Conservation (phyloP, 2,797 vertebrate genomes). For the Loriculus beryllinus region DNA sequence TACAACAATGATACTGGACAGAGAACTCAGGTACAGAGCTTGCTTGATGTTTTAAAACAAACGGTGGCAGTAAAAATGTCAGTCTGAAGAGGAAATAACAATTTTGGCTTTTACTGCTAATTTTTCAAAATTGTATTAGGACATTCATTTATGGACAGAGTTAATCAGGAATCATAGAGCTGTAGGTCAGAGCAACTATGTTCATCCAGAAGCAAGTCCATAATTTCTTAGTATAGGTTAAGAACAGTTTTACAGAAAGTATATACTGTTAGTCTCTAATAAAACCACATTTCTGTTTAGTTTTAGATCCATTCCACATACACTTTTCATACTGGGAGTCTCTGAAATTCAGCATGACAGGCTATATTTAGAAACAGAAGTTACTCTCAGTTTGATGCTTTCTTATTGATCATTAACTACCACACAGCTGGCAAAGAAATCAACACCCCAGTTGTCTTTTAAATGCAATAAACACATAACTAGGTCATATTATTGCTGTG, state of each 20-base stretch:
- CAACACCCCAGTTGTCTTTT: conserved; percentile 4
- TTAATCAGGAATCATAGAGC: not conserved
- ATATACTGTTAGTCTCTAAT: not conserved
- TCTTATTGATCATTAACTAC: conserved; percentile 41
- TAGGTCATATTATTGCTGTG: conserved; percentile 44
- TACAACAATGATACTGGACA: not conserved
- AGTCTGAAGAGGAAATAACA: not conserved
- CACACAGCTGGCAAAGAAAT: conserved; percentile 37
- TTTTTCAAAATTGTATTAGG: conserved; percentile 2
- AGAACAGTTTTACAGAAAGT: not conserved
- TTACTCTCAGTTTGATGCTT: conserved; percentile 8
- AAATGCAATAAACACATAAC: conserved; percentile 28
- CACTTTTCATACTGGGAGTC: not conserved
- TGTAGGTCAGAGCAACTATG: conserved; percentile 1
- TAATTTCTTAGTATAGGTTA: not conserved
- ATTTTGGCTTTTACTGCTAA: not conserved
- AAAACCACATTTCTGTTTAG: not conserved
- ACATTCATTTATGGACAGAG: not conserved
- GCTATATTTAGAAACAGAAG: not conserved
- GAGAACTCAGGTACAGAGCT: not conserved
- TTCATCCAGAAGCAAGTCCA: not conserved
- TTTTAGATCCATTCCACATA: not conserved
- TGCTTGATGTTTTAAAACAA: not conserved
- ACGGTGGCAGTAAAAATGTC: not conserved
- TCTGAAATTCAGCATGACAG: not conserved